These are phyloP conservation scores for Callospermophilus lateralis DNA, from an alignment of 2,113 vertebrate genomes.

Conservation along the genomic window DNA sequence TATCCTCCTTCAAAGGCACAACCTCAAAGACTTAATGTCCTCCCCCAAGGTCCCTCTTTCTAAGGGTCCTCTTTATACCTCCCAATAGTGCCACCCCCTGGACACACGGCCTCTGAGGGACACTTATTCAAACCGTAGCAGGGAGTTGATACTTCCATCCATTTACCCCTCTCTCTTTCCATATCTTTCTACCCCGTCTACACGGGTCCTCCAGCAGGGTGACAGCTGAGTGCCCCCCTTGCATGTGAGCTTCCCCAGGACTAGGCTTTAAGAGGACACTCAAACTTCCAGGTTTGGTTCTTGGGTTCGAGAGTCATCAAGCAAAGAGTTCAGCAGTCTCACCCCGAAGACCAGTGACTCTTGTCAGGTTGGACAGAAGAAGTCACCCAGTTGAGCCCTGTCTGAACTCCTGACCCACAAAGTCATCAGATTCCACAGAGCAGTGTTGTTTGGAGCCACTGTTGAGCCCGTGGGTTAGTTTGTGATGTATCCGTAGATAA, in stretches of 20 bases:
- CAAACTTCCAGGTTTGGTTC: background rate
- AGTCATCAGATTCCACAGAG: background rate
- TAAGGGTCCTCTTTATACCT: background rate
- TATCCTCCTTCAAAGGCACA: rapidly evolving
- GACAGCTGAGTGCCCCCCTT: background rate
- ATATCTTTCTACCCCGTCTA: background rate
- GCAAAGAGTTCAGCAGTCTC: background rate
- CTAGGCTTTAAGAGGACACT: background rate
- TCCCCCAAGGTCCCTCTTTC: background rate
- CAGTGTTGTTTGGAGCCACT: background rate
- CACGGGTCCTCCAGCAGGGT: background rate
- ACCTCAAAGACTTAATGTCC: background rate
- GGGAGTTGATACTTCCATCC: background rate
- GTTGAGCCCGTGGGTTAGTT: background rate
- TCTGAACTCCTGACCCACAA: background rate
- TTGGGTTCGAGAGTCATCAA: background rate
- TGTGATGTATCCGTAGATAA: background rate
- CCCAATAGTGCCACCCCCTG: no score
- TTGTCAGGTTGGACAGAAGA: background rate
- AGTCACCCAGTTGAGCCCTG: background rate
- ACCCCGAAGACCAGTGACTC: background rate
- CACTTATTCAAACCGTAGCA: background rate
- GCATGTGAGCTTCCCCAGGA: background rate
- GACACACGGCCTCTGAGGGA: background rate
- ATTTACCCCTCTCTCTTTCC: background rate